Conservation (phyloP, 2,797 vertebrate genomes). For the Microcaecilia unicolor region DNA sequence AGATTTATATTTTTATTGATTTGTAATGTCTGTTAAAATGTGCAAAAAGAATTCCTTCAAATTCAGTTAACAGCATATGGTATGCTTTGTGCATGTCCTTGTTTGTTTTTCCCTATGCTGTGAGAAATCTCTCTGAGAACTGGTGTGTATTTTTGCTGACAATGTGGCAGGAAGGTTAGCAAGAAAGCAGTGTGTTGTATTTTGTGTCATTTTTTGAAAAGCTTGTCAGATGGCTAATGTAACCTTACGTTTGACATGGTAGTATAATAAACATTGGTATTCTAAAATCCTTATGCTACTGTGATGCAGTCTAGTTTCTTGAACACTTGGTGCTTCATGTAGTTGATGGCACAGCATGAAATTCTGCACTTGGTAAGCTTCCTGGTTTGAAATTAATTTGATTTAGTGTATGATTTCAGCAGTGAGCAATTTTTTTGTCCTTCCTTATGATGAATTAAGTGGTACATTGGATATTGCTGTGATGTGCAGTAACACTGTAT, state of each 20-base stretch:
- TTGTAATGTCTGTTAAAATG: no score
- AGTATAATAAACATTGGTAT: slow-evolving; percentile 12
- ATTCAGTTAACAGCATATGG: no score
- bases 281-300: slow-evolving; percentile 3
- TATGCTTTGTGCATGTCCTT: no score
- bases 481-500: no score
- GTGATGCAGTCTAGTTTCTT: slow-evolving; percentile 11
- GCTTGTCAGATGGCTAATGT: not conserved
- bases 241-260: slow-evolving; percentile 11
- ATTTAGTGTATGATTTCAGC: slow-evolving; percentile 24
- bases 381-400: slow-evolving; percentile 45
- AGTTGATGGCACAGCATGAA: slow-evolving; percentile 51
- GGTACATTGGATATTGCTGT: no score
- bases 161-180: not conserved
- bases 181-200: not conserved
- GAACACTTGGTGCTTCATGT: slow-evolving; percentile 9
- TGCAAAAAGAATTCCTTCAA: no score
- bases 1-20: no score
- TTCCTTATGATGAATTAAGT: slow-evolving; percentile 23
- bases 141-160: no score
- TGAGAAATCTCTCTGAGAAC: not conserved
- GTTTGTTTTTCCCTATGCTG: no score
- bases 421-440: slow-evolving; percentile 14
- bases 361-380: slow-evolving; percentile 36
- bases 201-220: slow-evolving; percentile 1